Conservation (phyloP, 2,113 vertebrate genomes). For the Osmerus eperlanus region DNA sequence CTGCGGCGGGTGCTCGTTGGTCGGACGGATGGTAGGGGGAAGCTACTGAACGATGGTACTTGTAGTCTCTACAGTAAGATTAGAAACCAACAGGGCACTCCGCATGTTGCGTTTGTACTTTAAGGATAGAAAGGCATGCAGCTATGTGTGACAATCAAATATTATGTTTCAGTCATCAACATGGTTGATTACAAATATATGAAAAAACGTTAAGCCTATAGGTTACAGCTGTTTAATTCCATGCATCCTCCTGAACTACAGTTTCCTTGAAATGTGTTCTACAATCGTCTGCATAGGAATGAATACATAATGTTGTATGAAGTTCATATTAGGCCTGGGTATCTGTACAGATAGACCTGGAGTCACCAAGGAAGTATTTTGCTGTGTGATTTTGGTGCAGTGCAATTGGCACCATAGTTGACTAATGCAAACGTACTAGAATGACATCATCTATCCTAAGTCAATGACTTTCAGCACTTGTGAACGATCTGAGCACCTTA, state of each 20-base stretch:
- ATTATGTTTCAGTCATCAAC: too few relatives aligned
- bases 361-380: background rate
- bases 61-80: slow-evolving; percentile 49
- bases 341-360: too few relatives aligned
- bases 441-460: slow-evolving; percentile 49
- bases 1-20: slow-evolving; percentile 29
- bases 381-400: slow-evolving; percentile 21
- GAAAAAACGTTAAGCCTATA: too few relatives aligned
- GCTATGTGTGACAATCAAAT: background rate
- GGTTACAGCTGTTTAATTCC: too few relatives aligned
- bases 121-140: background rate
- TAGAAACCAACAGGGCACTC: slow-evolving; percentile 37
- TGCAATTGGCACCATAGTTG: slow-evolving; percentile 14
- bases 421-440: slow-evolving; percentile 15
- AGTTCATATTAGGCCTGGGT: too few relatives aligned
- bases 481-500: background rate
- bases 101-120: background rate
- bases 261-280: too few relatives aligned
- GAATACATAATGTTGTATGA: background rate
- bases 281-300: background rate
- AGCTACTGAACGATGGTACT: slow-evolving; percentile 57
- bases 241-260: too few relatives aligned
- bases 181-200: too few relatives aligned
- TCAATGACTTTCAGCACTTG: slow-evolving; percentile 36
- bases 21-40: background rate